Percentiles rank a stretch among this genome's conserved stretches.
Evolutionary conservation across 1,140 invertebrate genomes (phyloP).

Genomic region (Ylistrum balloti): DNA sequence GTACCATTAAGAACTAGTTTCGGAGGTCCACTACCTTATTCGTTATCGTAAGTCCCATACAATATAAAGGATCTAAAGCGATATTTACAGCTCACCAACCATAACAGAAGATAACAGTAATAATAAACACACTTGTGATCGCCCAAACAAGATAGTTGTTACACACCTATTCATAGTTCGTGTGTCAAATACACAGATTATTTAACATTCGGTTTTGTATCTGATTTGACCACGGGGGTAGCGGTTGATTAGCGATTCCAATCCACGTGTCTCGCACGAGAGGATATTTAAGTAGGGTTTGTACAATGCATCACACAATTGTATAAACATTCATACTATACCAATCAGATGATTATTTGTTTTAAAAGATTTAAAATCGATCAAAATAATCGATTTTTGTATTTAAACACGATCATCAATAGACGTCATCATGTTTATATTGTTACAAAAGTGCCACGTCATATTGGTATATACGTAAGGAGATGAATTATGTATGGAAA

Average conservation of each 20-base stretch:
- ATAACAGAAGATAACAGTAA: neutral
- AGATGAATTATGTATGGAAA: slow-evolving; percentile 28
- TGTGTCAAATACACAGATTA: neutral
- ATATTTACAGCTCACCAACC: neutral
- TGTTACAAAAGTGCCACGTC: neutral
- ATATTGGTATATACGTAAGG: slow-evolving; percentile 1
- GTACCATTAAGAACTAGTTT: too few species aligned
- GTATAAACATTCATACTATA: neutral
- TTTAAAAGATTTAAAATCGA: slow-evolving; percentile 36
- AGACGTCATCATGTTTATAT: neutral
- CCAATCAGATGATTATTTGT: neutral
- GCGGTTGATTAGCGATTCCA: neutral
- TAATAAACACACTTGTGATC: slow-evolving; percentile 25
- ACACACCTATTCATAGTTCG: neutral
- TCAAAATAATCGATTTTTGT: neutral
- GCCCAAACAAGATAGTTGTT: neutral
- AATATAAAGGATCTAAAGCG: neutral
- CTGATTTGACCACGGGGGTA: neutral
- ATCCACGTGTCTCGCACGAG: slow-evolving; percentile 36
- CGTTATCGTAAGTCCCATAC: neutral
- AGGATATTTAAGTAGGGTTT: neutral
- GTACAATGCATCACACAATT: neutral
- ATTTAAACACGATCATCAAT: neutral
- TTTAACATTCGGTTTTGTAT: neutral
- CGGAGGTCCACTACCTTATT: too few species aligned